Percentiles rank a stretch among this genome's conserved stretches.
Conservation (phyloP, 2,797 vertebrate genomes). For the Galaxias olidus region DNA sequence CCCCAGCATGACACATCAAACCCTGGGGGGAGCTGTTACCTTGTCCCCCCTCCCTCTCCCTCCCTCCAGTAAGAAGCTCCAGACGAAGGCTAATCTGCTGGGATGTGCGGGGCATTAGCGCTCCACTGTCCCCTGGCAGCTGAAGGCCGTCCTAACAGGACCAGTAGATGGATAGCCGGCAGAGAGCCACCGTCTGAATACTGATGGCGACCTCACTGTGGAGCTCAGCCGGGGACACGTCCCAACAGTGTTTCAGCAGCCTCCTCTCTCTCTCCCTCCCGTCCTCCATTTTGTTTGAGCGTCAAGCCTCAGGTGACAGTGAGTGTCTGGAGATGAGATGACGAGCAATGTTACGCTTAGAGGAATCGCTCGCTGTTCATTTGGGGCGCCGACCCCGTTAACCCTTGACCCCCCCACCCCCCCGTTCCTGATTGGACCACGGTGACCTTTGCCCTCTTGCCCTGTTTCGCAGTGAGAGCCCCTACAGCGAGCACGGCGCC, state of each 20-base stretch:
- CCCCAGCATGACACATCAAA: conserved; percentile 19
- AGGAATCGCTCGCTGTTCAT: background rate
- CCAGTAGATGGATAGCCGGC: conserved; percentile 17
- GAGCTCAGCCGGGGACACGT: conserved; percentile 13
- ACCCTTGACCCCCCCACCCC: conserved; percentile 15
- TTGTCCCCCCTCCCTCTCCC: conserved; percentile 33
- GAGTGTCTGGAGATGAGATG: too few species aligned
- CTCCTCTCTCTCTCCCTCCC: background rate
- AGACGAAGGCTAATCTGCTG: conserved; percentile 48
- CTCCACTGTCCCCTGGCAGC: conserved; percentile 35
- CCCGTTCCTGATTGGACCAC: too few species aligned
- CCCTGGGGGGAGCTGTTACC: conserved; percentile 45
- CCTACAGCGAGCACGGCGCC: conserved; percentile 94
- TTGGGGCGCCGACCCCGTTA: conserved; percentile 3
- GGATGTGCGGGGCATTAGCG: conserved; percentile 43
- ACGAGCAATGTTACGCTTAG: too few species aligned
- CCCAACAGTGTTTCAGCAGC: background rate
- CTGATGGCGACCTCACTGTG: conserved; percentile 29
- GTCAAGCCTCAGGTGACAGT: too few species aligned
- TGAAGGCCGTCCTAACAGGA: conserved; percentile 18
- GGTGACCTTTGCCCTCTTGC: conserved; percentile 20
- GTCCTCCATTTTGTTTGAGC: too few species aligned
- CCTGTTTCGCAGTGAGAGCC: conserved; percentile 85
- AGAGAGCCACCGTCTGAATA: conserved; percentile 30
- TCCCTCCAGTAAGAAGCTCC: conserved; percentile 38